These are phyloP conservation scores for Drosophila eohydei DNA, from an alignment of 2,888 invertebrate genomes.

Conservation along the genomic window DNA sequence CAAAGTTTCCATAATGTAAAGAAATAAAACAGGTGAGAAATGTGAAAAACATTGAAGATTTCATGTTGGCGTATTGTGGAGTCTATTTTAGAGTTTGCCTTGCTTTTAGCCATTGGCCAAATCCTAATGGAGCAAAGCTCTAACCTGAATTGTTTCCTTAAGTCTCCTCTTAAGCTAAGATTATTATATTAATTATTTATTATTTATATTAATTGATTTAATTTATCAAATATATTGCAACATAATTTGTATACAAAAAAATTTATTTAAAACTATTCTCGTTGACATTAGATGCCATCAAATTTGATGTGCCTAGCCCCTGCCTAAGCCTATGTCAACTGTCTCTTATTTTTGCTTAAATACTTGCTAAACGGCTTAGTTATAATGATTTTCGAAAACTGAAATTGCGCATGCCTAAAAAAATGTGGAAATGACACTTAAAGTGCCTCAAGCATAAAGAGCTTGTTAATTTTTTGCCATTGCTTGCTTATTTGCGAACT, in stretches of 20 bases:
- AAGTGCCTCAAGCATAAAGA: slow-evolving; percentile 51
- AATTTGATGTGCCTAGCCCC: not conserved
- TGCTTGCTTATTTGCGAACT: slow-evolving; percentile 24
- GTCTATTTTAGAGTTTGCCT: too few relatives aligned
- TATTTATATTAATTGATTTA: too few relatives aligned
- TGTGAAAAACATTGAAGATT: too few relatives aligned
- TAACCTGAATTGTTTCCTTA: too few relatives aligned
- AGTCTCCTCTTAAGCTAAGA: too few relatives aligned
- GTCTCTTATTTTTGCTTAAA: slow-evolving; percentile 3
- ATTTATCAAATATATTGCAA: not conserved
- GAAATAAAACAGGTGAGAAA: too few relatives aligned
- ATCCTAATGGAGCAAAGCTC: too few relatives aligned
- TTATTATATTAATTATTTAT: too few relatives aligned
- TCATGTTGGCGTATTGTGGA: too few relatives aligned
- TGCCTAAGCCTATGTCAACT: not conserved
- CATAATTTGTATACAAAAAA: not conserved
- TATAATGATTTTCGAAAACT: slow-evolving; percentile 22
- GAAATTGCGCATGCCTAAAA: slow-evolving; percentile 13
- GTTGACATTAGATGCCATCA: not conserved
- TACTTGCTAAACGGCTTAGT: slow-evolving; percentile 24
- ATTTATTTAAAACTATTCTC: not conserved
- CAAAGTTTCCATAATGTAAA: too few relatives aligned
- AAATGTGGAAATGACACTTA: slow-evolving; percentile 47
- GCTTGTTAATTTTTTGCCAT: slow-evolving; percentile 40
- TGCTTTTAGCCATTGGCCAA: too few relatives aligned